phyloP scores from a whole-genome alignment of 2,888 invertebrate species.

The Allygus modestus region DNA sequence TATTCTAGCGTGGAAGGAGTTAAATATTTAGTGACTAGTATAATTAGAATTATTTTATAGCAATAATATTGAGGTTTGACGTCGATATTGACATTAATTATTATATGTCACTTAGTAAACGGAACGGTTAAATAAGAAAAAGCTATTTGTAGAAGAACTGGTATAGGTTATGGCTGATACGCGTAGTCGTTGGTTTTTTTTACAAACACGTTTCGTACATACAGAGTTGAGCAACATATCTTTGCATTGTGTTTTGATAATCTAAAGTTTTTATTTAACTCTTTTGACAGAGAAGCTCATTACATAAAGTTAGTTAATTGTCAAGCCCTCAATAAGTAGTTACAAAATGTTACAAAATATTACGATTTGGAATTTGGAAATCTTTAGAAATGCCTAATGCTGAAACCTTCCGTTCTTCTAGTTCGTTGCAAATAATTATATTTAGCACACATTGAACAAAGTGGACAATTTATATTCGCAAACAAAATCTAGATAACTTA shows the following conservation, averaged over 20 bases:
- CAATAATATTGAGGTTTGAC: background rate
- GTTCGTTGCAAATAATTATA: no score
- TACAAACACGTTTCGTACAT: background rate
- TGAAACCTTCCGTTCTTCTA: no score
- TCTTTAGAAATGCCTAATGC: no score
- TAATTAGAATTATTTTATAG: slow-evolving; percentile 19
- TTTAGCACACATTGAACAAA: no score
- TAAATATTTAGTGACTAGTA: slow-evolving; percentile 15
- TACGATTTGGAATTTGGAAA: no score
- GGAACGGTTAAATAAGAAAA: background rate
- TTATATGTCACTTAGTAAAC: slow-evolving; percentile 2
- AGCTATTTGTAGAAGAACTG: background rate
- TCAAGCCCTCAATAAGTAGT: no score
- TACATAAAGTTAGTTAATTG: no score
- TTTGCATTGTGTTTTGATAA: background rate
- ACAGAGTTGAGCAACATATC: slow-evolving; percentile 28
- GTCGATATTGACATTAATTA: background rate
- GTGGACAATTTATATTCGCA: no score
- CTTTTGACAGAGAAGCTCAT: no score
- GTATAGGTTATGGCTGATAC: background rate
- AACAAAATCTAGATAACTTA: no score
- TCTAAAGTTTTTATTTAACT: no score
- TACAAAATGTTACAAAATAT: no score
- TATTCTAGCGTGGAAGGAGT: background rate
- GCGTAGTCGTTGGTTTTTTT: background rate